phyloP scores from a whole-genome alignment of 1,140 invertebrate species.

The Pentalonia nigronervosa region DNA sequence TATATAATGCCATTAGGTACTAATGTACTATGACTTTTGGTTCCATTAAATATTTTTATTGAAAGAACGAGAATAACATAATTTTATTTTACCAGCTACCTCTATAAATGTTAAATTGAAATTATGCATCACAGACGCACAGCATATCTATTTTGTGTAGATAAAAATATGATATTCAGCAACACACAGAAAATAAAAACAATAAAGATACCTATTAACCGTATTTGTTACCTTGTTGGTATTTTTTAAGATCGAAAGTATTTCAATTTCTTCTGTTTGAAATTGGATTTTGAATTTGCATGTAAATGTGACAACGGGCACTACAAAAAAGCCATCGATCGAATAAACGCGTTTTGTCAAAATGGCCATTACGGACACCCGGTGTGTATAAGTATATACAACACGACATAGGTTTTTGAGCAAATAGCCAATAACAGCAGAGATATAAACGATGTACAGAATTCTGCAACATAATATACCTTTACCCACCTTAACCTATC shows the following conservation, averaged over 20 bases:
- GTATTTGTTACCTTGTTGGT: neutral
- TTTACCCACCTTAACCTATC: neutral
- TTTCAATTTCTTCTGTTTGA: neutral
- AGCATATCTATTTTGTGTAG: no score
- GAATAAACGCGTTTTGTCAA: slow-evolving; percentile 14
- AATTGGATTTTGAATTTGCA: slow-evolving; percentile 29
- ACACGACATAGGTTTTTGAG: neutral
- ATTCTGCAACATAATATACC: neutral
- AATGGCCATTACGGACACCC: neutral
- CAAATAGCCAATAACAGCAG: neutral
- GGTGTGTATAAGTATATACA: neutral
- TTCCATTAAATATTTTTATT: neutral
- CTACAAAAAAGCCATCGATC: slow-evolving; percentile 8
- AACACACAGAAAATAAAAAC: neutral
- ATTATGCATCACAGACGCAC: neutral
- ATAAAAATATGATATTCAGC: neutral
- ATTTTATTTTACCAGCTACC: neutral
- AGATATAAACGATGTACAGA: neutral
- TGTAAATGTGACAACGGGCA: slow-evolving; percentile 14
- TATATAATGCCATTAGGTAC: neutral
- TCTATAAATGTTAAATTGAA: neutral
- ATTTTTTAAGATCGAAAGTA: neutral
- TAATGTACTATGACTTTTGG: neutral
- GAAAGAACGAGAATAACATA: neutral
- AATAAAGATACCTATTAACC: neutral